Base-by-base conservation (phyloP, 2,888 invertebrate species). In the Bombylius major region DNA sequence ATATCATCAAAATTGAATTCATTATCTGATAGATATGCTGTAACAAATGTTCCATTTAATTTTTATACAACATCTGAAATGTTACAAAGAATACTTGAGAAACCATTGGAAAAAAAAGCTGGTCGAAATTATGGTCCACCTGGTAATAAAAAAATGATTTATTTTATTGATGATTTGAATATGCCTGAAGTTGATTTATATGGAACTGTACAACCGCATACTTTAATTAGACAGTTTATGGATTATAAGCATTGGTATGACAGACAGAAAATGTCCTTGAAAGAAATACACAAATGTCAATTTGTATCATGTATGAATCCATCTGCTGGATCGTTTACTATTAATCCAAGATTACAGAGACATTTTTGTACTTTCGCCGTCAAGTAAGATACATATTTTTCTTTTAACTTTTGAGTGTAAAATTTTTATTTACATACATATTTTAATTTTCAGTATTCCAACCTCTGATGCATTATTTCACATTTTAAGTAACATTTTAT, bases 181-280 rank as follows among this genome's bases (percentile, higher is more conserved):
- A 96, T 96, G 94, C 96, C 96, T 0, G 93, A 93, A 76, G 94
- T 95, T 5, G 96, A 96, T 71, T 82, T 81, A 56, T 96, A 95
- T 71, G 92, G 90, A 56, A 96, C 96, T 0, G 95, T 95, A 13
- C 95, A 95, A 69, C 93, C 96, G 0, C 96, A 96, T 68, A 96
- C 96, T 0, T 78, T 96, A 3, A 86, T 96, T 59, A 78, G 95
- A 32, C 92, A 97, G 70, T 92, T 89, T 70, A 84, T 95, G 81
- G 93, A 95, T 73, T 96, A 96, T 69, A 83, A 80, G 62, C 96
- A 96, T 74, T 97, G 96, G 95, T 97, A 96, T 69, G 96, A 97
- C 69, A 77, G 95, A 56, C 76, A 81, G 50, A 95, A 94, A 69
- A 76, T 96, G 59, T 78, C 85, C 0, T 71, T 95, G 12, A 95